Percentiles rank a stretch among this genome's conserved stretches.
Conservation (phyloP, 2,797 vertebrate genomes). For the Pseudochromis fuscus region DNA sequence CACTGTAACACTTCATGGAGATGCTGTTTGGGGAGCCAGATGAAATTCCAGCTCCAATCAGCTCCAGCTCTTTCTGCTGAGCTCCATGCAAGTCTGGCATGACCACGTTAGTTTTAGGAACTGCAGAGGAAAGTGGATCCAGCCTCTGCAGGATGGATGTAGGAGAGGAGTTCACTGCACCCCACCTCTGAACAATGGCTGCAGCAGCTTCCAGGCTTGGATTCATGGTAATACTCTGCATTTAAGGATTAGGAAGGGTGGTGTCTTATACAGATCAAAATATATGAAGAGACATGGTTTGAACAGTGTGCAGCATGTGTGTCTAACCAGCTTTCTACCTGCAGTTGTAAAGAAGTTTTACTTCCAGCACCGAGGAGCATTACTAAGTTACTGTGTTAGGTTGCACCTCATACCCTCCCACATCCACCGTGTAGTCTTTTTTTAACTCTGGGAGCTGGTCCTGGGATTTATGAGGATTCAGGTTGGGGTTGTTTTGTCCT, state of each 20-base stretch:
- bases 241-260: not conserved
- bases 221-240: not conserved
- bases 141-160: not conserved
- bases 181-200: slow-evolving; percentile 1
- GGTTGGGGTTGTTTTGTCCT: not conserved
- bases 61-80: slow-evolving; percentile 23
- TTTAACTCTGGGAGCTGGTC: no score
- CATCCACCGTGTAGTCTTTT: not conserved
- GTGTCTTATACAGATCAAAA: not conserved
- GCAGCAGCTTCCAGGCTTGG: not conserved
- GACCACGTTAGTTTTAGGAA: slow-evolving; percentile 37
- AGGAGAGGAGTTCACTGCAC: not conserved
- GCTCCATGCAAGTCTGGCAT: slow-evolving; percentile 10
- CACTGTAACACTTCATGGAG: slow-evolving; percentile 35
- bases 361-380: not conserved
- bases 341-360: no score
- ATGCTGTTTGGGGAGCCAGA: slow-evolving; percentile 43
- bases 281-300: not conserved
- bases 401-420: no score
- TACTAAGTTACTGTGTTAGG: no score
- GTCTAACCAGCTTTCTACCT: not conserved
- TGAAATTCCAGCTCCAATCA: slow-evolving; percentile 45
- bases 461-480: no score
- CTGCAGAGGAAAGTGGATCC: slow-evolving; percentile 22
- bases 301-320: not conserved